A percentile compares a stretch with the other conserved stretches of the same genome.
These are phyloP conservation scores for Galerucella nymphaeae DNA, from an alignment of 2,888 invertebrate genomes.

Conservation along the genomic window DNA sequence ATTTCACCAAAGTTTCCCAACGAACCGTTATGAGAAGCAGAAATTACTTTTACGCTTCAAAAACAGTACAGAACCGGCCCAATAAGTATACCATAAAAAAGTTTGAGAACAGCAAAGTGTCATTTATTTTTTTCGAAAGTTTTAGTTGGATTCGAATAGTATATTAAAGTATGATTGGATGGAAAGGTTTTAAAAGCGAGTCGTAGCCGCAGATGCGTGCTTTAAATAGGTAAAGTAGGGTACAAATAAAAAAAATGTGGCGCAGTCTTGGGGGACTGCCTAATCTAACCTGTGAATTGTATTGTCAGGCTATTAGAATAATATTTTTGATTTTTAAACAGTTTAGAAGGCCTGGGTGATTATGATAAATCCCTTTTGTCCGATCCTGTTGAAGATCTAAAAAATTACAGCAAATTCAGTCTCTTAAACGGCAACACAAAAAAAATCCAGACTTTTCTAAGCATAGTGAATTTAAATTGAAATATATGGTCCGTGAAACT, in stretches of 20 bases:
- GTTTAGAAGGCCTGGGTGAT: too few relatives aligned
- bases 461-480: constrained; percentile 35
- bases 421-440: not conserved
- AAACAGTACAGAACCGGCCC: not conserved
- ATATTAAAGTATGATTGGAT: too few relatives aligned
- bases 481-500: constrained; percentile 28
- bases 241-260: too few relatives aligned
- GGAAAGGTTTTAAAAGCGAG: too few relatives aligned
- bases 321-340: too few relatives aligned
- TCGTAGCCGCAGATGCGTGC: too few relatives aligned
- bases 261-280: too few relatives aligned
- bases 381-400: not conserved
- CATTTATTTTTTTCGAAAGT: not conserved
- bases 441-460: constrained; percentile 21
- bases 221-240: too few relatives aligned
- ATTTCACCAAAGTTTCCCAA: constrained; percentile 15
- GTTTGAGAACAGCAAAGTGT: not conserved
- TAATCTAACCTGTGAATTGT: too few relatives aligned
- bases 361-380: not conserved
- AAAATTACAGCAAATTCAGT: not conserved
- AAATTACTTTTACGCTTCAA: not conserved
- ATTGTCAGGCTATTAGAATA: too few relatives aligned
- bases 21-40: constrained; percentile 12
- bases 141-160: too few relatives aligned
- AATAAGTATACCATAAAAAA: not conserved